Base-by-base conservation (phyloP, 1,140 invertebrate species). In the Drosophila navojoa region DNA sequence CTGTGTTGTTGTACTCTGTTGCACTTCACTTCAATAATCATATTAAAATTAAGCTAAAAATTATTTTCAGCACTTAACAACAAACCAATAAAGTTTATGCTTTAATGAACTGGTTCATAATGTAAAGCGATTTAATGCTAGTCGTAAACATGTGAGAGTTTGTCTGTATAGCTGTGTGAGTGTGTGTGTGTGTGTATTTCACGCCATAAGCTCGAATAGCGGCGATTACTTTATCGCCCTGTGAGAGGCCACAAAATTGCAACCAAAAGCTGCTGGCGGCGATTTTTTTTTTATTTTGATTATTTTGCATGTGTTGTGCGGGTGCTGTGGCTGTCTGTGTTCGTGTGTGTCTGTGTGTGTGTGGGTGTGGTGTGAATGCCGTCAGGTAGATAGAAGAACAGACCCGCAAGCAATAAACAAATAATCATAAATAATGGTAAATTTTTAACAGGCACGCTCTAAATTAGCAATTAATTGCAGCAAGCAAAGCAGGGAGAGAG, bases 351-450 rank as follows among this genome's bases (percentile, higher is more conserved):
- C 13, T 42, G 59, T 63, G 47, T 63, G 25, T 45, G 38, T 52
- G 47, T 40, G 25, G 29, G 38, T 45, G 49, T 66, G 27, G 53
- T 71, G 71, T 68, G 81, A 81, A 81, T 81, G 81, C 62, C 67
- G 50, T 78, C 81, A 85, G 81, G 78, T 85, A 68, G 53, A 77
- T 38, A 59, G 63, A 52, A 60, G 50, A 44, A 69, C 45, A 66
- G 75, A 72, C 72, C 77, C 70, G 70, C 78, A 76, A 78, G 82
- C 82, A 76, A 86, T 87, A 86, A 87, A 86, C 82, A 87, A 86
- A 86, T 82, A 86, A 87, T 82, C 82, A 87, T 86, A 87, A 86
- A 87, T 87, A 87, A 86, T 87, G 82, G 86, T 74, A 57, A 45
- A 68, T 86, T 86, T 86, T 81, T 78, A 86, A 86, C 68, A 82